phyloP scores from a whole-genome alignment of 2,888 invertebrate species.

The Nycteola revayana region DNA sequence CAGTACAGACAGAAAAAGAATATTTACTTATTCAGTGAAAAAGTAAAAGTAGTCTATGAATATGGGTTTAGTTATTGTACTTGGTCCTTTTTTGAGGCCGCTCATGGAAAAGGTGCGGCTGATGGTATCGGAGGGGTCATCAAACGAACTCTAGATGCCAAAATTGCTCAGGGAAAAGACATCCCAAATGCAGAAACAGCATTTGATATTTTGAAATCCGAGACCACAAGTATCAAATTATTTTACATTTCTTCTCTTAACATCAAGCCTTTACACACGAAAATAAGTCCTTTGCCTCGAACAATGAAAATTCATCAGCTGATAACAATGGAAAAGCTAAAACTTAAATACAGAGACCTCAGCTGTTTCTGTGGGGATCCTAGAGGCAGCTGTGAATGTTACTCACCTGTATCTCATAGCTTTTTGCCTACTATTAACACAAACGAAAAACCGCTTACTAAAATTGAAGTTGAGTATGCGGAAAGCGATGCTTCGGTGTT shows the following conservation, averaged over 20 bases:
- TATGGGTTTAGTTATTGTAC: constrained; percentile 9
- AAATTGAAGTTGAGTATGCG: constrained; percentile 6
- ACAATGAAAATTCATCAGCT: constrained; percentile 11
- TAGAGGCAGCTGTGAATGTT: constrained; percentile 4
- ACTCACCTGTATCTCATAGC: constrained; percentile 1
- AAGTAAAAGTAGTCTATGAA: constrained; percentile 9
- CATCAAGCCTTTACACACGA: neutral
- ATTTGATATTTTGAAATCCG: constrained; percentile 9
- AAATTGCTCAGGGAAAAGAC: constrained; percentile 14
- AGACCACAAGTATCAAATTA: constrained; percentile 3
- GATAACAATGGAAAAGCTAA: constrained; percentile 2
- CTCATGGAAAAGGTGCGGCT: constrained; percentile 17
- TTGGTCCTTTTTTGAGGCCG: constrained; percentile 17
- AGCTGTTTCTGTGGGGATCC: constrained; percentile 4
- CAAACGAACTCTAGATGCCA: constrained; percentile 6
- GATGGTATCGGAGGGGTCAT: constrained; percentile 14
- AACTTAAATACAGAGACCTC: constrained; percentile 8
- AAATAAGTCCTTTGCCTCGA: neutral
- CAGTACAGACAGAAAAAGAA: constrained; percentile 16
- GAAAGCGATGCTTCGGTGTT: constrained; percentile 5
- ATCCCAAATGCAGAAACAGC: constrained; percentile 19
- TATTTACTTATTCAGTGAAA: constrained; percentile 13
- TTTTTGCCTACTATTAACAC: neutral
- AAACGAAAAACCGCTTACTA: constrained; percentile 1
- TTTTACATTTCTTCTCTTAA: constrained; percentile 1